Base-by-base conservation (phyloP, 2,113 vertebrate species). In the Camelus dromedarius region DNA sequence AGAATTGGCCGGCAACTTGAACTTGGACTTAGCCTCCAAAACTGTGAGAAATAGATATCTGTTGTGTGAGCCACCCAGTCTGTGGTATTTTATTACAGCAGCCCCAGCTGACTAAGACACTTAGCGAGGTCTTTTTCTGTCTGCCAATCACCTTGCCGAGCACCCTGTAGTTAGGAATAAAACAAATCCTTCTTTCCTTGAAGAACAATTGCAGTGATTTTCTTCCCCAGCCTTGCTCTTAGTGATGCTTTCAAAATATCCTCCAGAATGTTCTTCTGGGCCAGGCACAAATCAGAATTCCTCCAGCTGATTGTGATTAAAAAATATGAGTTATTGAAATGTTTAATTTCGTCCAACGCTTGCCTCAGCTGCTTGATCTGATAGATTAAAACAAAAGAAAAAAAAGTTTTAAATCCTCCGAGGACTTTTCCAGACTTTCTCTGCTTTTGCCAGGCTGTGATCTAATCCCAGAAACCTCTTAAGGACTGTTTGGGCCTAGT, bases 371-470 rank as follows among this genome's bases (percentile, higher is more conserved):
- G 60, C 93, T 97, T 91, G 87, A 96, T 77, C 76, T 62, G 42
- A 94, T 26, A 95, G 87, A 97, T 28, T 93, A 85, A 97, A 97
- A 97, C 46, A 88, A 35, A 97, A 96, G 35, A 69, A 18, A 48
- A 30, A 92, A 76, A 81, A 64, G 84, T 42, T 32, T 94, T 3
- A 50, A 97, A 46, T 86, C 52, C 96, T 97, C 97, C n/a, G n/a
- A 95, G 88, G 97, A 94, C 58, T 94, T 84, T 92, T 97, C 94
- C 48, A 77, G 96, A 79, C 90, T 97, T 93, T 97, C 83, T 93
- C 22, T 19, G 77, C 83, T 46, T 90, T 91, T 94, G 97, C 96
- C 98, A 98, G 98, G 97, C 96, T 98, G 92, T 97, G 97, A 98
- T 96, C 98, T 97, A 98, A 98, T 89, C 97, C 87, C 60, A 97